phyloP scores from a whole-genome alignment of 2,113 vertebrate species.

The Stegostoma tigrinum region DNA sequence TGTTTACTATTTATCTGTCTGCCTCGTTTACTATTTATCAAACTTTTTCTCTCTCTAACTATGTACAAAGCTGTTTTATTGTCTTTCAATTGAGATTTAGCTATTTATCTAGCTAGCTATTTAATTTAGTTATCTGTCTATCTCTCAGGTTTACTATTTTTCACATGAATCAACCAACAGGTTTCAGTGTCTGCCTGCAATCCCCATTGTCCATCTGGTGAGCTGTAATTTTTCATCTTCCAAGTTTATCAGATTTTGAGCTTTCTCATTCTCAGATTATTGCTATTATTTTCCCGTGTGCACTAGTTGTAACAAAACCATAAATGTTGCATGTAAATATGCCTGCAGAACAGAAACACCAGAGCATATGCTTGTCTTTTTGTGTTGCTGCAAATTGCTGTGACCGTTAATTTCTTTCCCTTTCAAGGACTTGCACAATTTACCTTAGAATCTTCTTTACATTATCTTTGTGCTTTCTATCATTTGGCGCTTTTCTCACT shows the following conservation, averaged over 20 bases:
- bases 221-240: background rate
- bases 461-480: background rate
- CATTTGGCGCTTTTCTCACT: background rate
- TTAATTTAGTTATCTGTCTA: constrained; percentile 16
- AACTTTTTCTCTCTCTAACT: constrained; percentile 16
- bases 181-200: background rate
- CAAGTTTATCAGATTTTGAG: background rate
- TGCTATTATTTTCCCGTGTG: background rate
- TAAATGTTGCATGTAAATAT: background rate
- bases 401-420: background rate
- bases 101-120: background rate
- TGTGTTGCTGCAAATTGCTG: background rate
- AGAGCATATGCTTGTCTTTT: background rate
- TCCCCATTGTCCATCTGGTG: background rate
- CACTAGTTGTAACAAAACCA: background rate
- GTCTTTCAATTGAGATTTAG: constrained; percentile 11
- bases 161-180: constrained; percentile 28
- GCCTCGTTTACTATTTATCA: constrained; percentile 28
- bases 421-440: background rate
- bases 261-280: background rate
- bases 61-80: constrained; percentile 23
- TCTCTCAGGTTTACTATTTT: constrained; percentile 24
- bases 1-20: constrained; percentile 27
- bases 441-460: background rate
- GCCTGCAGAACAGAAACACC: background rate